Conservation (phyloP, 2,797 vertebrate species). For the Sebastes matsubarae region DNA sequence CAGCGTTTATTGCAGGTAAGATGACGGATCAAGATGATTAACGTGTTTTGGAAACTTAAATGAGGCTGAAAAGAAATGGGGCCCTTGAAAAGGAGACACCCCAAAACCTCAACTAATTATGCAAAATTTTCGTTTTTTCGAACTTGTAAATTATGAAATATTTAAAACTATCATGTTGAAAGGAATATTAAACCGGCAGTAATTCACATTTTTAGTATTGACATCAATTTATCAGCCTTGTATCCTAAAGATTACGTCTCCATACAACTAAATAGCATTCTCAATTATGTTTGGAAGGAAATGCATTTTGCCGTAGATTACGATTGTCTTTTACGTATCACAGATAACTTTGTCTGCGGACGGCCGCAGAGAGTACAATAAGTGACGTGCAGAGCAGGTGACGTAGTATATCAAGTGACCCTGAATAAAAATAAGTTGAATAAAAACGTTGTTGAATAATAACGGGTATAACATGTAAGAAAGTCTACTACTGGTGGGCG, state of each 20-base stretch:
- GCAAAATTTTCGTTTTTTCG: neutral
- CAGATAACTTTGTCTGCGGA: too few relatives aligned
- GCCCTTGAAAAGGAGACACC: neutral
- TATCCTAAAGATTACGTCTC: too few relatives aligned
- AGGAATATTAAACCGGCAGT: neutral
- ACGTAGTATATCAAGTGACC: too few relatives aligned
- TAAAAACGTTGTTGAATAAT: too few relatives aligned
- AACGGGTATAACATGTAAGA: too few relatives aligned
- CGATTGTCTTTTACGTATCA: too few relatives aligned
- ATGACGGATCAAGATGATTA: neutral
- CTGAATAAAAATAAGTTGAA: too few relatives aligned
- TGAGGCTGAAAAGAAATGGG: neutral
- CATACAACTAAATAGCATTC: rapidly evolving
- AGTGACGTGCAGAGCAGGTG: too few relatives aligned
- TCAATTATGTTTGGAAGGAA: too few relatives aligned
- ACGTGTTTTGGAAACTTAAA: neutral
- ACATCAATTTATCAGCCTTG: neutral
- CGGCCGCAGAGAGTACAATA: too few relatives aligned
- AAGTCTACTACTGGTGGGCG: too few relatives aligned
- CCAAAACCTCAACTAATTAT: neutral
- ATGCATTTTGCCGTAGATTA: too few relatives aligned
- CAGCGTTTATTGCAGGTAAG: conserved; percentile 20
- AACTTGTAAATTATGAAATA: neutral
- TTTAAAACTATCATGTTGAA: neutral
- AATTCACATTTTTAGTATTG: neutral